phyloP scores from a whole-genome alignment of 2,113 vertebrate genomes.

The Oryzias melastigma region DNA sequence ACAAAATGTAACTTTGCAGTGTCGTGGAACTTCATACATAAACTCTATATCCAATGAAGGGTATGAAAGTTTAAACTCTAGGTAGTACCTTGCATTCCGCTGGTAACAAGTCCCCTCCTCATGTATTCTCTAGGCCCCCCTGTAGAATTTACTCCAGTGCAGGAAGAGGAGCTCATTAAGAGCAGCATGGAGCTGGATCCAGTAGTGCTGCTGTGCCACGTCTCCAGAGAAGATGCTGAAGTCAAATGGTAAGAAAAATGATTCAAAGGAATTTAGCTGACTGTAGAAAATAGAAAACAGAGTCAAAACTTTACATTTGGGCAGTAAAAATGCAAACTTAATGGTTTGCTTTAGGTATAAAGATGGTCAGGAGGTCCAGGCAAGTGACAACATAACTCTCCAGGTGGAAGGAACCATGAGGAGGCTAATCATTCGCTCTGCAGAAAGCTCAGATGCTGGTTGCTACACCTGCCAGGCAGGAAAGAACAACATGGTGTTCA shows the following conservation, averaged over 20 bases:
- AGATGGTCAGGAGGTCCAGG: constrained; percentile 64
- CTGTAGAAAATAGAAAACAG: background rate
- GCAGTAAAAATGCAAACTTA: too few relatives aligned
- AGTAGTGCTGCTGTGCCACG: constrained; percentile 75
- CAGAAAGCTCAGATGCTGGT: constrained; percentile 68
- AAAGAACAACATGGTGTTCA: constrained; percentile 67
- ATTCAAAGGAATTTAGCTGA: background rate
- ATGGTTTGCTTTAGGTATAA: constrained; percentile 62
- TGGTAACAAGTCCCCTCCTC: background rate
- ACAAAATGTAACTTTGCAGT: too few relatives aligned
- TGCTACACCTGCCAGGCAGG: constrained; percentile 72
- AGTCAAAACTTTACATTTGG: too few relatives aligned
- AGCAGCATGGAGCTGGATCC: constrained; percentile 75
- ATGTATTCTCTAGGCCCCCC: constrained; percentile 51
- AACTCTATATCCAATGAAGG: too few relatives aligned
- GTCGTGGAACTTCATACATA: too few relatives aligned
- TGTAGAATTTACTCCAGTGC: constrained; percentile 64
- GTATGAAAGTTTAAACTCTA: background rate
- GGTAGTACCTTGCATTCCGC: background rate
- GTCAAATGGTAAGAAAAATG: constrained; percentile 62
- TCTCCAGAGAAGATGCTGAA: constrained; percentile 66
- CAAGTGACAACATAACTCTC: constrained; percentile 71
- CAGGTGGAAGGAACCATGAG: constrained; percentile 72
- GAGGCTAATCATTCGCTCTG: constrained; percentile 76
- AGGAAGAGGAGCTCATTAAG: constrained; percentile 71